Conservation (phyloP, 2,797 vertebrate species). For the Sparus aurata region DNA sequence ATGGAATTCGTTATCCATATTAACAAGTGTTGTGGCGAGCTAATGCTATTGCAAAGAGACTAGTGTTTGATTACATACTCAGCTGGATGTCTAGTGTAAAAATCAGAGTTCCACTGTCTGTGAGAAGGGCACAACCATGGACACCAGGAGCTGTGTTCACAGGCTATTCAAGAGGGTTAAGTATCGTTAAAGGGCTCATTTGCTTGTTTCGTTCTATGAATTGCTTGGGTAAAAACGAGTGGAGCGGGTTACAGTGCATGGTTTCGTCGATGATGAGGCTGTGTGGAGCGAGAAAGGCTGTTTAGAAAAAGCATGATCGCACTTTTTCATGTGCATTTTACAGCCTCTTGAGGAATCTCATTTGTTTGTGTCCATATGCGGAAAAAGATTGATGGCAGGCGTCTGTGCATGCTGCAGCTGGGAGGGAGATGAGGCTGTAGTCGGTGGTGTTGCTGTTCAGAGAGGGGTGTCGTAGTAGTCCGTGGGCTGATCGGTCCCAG, state of each 20-base stretch:
- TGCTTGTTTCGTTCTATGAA: constrained; percentile 67
- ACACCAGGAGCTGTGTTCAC: constrained; percentile 46
- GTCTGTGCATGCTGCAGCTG: constrained; percentile 47
- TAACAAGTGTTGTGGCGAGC: constrained; percentile 76
- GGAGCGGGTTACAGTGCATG: constrained; percentile 63
- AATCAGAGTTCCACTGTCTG: constrained; percentile 68
- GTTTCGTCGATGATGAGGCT: constrained; percentile 61
- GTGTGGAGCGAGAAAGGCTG: constrained; percentile 51
- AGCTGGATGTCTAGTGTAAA: constrained; percentile 78
- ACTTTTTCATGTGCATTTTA: constrained; percentile 56
- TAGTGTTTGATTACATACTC: constrained; percentile 82
- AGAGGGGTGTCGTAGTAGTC: constrained; percentile 96
- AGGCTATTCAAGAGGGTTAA: constrained; percentile 73
- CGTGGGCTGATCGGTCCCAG: constrained; percentile 80
- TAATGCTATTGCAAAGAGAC: constrained; percentile 82
- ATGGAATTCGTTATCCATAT: constrained; percentile 73
- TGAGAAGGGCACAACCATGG: constrained; percentile 54
- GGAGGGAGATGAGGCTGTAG: constrained; percentile 41
- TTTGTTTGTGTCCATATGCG: constrained; percentile 36
- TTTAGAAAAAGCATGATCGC: constrained; percentile 49
- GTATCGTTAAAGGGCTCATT: constrained; percentile 83
- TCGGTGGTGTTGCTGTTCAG: constrained; percentile 80
- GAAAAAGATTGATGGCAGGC: constrained; percentile 10
- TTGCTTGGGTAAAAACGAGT: constrained; percentile 35
- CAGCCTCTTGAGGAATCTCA: constrained; percentile 45